These are phyloP conservation scores for Callosobruchus maculatus DNA, from an alignment of 2,888 invertebrate species.

Conservation along the genomic window DNA sequence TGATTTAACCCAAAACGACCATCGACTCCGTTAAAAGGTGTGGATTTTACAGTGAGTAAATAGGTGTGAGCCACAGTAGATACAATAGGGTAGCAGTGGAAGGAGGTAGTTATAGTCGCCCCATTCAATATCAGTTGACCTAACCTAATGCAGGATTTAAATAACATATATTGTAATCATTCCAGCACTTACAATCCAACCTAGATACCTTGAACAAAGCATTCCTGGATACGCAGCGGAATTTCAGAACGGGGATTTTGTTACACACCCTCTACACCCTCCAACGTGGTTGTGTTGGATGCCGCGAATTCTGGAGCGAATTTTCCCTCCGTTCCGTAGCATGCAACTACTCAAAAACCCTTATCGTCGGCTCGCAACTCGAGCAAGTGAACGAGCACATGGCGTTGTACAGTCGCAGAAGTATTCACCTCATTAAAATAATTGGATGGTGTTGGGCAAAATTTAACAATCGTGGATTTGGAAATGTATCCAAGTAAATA, in stretches of 20 bases:
- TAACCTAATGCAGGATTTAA: no score
- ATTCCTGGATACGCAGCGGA: neutral
- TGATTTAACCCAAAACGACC: no score
- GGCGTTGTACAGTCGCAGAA: neutral
- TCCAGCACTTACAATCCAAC: neutral
- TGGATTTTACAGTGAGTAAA: no score
- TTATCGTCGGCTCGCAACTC: neutral
- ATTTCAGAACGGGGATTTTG: neutral
- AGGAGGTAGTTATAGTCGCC: no score
- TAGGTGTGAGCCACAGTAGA: no score
- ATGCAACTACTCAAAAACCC: neutral
- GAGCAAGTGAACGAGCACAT: neutral
- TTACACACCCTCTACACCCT: neutral
- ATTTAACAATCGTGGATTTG: neutral
- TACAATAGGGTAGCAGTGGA: no score
- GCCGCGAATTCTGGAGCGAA: neutral
- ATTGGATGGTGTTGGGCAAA: neutral
- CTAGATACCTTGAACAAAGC: neutral
- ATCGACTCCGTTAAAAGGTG: no score
- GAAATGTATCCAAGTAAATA: neutral
- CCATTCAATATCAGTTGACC: no score
- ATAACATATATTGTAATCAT: no score
- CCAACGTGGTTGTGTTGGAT: neutral
- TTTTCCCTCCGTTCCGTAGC: neutral
- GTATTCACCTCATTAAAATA: neutral